A percentile compares a stretch with the other conserved stretches of the same genome.
phyloP scores from a whole-genome alignment of 2,113 vertebrate species.

The Vicugna pacos region DNA sequence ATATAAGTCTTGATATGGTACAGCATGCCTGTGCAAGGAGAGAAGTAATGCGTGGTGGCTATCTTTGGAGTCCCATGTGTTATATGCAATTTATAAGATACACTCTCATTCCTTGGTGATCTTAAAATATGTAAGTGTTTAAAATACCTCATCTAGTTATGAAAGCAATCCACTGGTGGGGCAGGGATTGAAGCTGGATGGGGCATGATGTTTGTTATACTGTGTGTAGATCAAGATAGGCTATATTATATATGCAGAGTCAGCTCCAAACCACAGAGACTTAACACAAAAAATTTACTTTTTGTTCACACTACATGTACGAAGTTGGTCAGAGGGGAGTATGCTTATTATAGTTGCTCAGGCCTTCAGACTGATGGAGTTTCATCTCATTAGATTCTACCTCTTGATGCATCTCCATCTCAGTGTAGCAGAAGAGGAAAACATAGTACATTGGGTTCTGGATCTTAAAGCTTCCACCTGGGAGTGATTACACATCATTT shows the following conservation, averaged over 20 bases:
- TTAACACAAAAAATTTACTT: not conserved
- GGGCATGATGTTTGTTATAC: not conserved
- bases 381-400: not conserved
- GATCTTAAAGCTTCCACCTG: not conserved
- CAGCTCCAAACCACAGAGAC: not conserved
- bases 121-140: not conserved
- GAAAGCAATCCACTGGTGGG: not conserved
- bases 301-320: not conserved
- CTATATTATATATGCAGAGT: not conserved
- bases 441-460: not conserved
- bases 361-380: not conserved
- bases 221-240: not conserved
- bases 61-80: not conserved
- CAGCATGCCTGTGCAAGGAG: not conserved
- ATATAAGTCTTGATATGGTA: not conserved
- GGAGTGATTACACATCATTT: not conserved
- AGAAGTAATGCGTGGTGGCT: not conserved
- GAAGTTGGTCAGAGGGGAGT: not conserved
- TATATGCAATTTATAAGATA: not conserved
- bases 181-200: not conserved
- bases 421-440: not conserved
- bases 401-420: not conserved
- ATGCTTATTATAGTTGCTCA: conserved; percentile 1
- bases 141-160: not conserved
- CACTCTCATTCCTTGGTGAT: not conserved